These are phyloP conservation scores for Eupeodes latifasciatus DNA, from an alignment of 2,888 invertebrate species.

Conservation along the genomic window DNA sequence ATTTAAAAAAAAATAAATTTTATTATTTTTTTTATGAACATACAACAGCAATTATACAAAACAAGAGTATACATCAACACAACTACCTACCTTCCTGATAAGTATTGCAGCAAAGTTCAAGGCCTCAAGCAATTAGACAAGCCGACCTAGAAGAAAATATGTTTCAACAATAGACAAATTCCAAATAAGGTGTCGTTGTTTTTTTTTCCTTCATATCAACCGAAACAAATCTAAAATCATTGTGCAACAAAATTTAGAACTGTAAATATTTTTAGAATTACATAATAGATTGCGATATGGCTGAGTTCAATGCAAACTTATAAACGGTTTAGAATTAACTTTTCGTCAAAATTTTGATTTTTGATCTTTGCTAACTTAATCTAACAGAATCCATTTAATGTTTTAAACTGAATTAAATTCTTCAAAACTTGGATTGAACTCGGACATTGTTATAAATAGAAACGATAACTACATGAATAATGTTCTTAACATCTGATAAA, in stretches of 20 bases:
- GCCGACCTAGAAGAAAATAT: slow-evolving; percentile 80
- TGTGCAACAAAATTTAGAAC: slow-evolving; percentile 31
- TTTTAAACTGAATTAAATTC: neutral
- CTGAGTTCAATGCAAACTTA: neutral
- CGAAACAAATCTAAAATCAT: neutral
- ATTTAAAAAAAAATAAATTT: neutral
- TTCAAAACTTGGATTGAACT: neutral
- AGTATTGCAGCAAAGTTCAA: slow-evolving; percentile 84
- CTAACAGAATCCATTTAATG: neutral
- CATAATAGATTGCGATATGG: slow-evolving; percentile 29
- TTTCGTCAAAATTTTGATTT: too few species aligned
- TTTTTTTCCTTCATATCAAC: slow-evolving; percentile 4
- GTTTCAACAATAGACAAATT: slow-evolving; percentile 82
- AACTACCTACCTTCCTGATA: slow-evolving; percentile 81
- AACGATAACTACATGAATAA: neutral
- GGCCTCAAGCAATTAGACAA: slow-evolving; percentile 83
- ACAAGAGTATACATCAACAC: neutral
- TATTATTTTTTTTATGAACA: neutral
- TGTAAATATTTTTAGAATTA: slow-evolving; percentile 58
- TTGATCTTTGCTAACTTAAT: too few species aligned
- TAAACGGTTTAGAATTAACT: neutral
- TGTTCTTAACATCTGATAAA: slow-evolving; percentile 52
- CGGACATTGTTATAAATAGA: slow-evolving; percentile 32
- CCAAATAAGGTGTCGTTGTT: slow-evolving; percentile 72
- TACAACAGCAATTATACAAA: neutral